These are phyloP conservation scores for Patagioenas fasciata DNA, from an alignment of 2,113 vertebrate species.

Conservation along the genomic window DNA sequence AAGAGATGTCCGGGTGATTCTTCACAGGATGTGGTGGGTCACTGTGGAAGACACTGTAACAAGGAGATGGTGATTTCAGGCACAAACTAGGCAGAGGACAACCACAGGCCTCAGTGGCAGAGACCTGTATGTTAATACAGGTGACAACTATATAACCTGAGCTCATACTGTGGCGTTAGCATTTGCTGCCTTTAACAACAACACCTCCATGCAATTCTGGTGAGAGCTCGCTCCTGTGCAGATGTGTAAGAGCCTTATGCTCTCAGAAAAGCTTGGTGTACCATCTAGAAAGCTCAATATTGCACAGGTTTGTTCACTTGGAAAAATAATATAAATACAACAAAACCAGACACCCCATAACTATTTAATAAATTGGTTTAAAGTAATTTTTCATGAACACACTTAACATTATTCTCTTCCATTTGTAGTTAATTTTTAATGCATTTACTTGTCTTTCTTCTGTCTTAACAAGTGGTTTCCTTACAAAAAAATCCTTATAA, in stretches of 20 bases:
- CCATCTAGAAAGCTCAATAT: not conserved
- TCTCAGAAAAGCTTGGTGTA: not conserved
- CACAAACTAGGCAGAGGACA: not conserved
- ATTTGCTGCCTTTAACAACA: not conserved
- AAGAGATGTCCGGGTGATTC: not conserved
- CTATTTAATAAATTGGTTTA: not conserved
- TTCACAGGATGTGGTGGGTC: not conserved
- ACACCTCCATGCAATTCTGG: fast-evolving
- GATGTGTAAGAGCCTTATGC: fast-evolving
- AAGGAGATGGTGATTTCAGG: not conserved
- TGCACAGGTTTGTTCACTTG: not conserved
- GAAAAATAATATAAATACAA: not conserved
- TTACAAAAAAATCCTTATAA: not conserved
- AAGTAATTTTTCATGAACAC: not conserved
- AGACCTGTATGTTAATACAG: fast-evolving
- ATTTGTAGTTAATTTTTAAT: not conserved
- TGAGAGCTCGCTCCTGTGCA: fast-evolving
- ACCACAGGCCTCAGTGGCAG: not conserved
- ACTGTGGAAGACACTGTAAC: fast-evolving
- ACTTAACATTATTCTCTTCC: not conserved
- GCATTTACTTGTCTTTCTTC: not conserved
- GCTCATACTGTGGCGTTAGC: fast-evolving
- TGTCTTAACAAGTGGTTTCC: not conserved
- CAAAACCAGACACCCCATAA: not conserved
- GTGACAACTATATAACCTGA: fast-evolving